Evolutionary conservation across 2,797 vertebrate species (phyloP).

Genomic region (Sebastes miniatus): DNA sequence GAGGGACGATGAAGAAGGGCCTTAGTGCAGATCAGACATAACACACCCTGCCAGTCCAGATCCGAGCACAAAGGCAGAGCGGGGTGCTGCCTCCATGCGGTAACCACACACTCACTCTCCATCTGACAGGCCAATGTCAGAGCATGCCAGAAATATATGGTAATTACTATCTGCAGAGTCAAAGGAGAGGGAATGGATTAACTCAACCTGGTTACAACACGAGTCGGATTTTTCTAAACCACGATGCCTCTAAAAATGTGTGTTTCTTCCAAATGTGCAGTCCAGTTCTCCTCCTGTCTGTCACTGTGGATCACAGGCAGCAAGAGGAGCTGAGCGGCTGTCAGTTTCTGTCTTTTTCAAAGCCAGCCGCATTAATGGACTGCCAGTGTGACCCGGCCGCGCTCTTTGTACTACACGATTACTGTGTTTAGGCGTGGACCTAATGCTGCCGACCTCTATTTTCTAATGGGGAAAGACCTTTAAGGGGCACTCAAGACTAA

Average conservation of each 20-base stretch:
- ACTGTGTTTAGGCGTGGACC: constrained; percentile 67
- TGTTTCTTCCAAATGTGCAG: constrained; percentile 40
- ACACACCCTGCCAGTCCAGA: constrained; percentile 39
- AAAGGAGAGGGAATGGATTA: constrained; percentile 39
- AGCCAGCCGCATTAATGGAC: constrained; percentile 62
- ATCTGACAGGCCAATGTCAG: constrained; percentile 44
- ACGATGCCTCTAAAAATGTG: constrained; percentile 8
- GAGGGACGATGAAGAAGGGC: constrained; percentile 9
- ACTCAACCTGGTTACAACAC: constrained; percentile 19
- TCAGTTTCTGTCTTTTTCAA: constrained; percentile 65
- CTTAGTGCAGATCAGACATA: constrained; percentile 20
- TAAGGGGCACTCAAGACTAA: constrained; percentile 69
- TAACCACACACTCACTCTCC: constrained; percentile 11
- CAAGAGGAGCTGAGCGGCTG: constrained; percentile 48
- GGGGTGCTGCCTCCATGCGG: constrained; percentile 8
- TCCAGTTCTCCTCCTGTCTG: constrained; percentile 28
- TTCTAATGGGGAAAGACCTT: constrained; percentile 74
- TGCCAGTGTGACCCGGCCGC: constrained; percentile 54
- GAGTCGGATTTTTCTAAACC: background rate
- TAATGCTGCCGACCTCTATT: constrained; percentile 77
- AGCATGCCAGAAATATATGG: constrained; percentile 35
- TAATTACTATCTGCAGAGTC: constrained; percentile 41
- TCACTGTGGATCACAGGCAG: constrained; percentile 51
- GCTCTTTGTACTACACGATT: constrained; percentile 67
- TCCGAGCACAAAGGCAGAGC: constrained; percentile 32